These are phyloP conservation scores for Phrynosoma blainvillii DNA, from an alignment of 2,113 vertebrate genomes.

Conservation along the genomic window DNA sequence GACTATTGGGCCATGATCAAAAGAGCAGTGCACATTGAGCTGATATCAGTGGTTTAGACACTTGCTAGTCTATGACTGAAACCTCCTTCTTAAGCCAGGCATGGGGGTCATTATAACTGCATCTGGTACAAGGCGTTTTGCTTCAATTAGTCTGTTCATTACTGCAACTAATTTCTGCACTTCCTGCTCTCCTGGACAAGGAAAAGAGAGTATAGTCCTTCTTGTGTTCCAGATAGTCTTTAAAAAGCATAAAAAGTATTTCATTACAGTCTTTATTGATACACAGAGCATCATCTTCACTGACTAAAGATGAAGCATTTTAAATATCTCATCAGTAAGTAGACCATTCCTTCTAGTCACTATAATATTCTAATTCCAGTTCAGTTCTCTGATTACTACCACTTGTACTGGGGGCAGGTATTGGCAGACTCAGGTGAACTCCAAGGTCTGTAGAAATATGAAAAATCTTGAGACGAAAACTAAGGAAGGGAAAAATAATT, in stretches of 20 bases:
- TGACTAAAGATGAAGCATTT: neutral
- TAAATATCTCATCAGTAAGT: neutral
- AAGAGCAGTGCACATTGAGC: slow-evolving; percentile 4
- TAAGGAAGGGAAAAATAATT: too few relatives aligned
- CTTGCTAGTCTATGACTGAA: neutral
- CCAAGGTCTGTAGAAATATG: neutral
- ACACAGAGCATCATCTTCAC: neutral
- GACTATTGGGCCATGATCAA: neutral
- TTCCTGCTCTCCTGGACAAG: neutral
- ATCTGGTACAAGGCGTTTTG: slow-evolving; percentile 1
- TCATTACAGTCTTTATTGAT: neutral
- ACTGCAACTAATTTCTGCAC: neutral
- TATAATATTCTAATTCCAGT: neutral
- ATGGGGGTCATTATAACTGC: neutral
- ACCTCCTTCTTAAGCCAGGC: neutral
- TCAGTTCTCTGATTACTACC: neutral
- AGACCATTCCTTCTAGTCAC: neutral
- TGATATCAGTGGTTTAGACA: neutral
- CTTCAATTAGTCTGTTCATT: neutral
- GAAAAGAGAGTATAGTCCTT: neutral
- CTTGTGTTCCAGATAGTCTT: neutral
- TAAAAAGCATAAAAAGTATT: neutral
- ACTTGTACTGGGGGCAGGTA: neutral
- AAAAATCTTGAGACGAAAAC: neutral
- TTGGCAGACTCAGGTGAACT: neutral